These are phyloP conservation scores for Trachelus stipa DNA, from an alignment of 2,888 invertebrate genomes.

Conservation along the genomic window DNA sequence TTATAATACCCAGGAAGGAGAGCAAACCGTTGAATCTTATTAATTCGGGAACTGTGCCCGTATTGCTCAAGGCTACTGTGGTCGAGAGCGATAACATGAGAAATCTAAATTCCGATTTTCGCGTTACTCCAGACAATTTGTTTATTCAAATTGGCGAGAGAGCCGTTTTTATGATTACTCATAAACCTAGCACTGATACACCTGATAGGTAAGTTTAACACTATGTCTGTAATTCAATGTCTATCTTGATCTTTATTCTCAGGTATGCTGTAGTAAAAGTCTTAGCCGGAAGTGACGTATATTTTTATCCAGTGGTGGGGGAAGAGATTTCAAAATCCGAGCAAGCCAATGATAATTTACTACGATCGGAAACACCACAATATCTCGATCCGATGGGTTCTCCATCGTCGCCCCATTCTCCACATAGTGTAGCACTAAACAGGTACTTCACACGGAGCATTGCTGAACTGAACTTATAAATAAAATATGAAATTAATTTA, in stretches of 20 bases:
- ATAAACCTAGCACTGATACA: conserved; percentile 40
- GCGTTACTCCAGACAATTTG: conserved; percentile 44
- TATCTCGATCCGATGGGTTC: conserved; percentile 41
- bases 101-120: conserved; percentile 37
- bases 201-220: conserved; percentile 37
- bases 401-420: conserved; percentile 59
- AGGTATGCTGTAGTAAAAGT: conserved; percentile 48
- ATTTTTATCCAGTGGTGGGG: conserved; percentile 46
- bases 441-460: conserved; percentile 37
- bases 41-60: conserved; percentile 47
- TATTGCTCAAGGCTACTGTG: conserved; percentile 37
- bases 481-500: no score
- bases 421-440: conserved; percentile 50
- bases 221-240: no score
- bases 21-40: conserved; percentile 44
- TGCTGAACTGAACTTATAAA: no score
- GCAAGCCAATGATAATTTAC: conserved; percentile 39
- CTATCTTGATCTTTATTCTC: not conserved
- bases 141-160: conserved; percentile 43
- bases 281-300: conserved; percentile 36
- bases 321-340: conserved; percentile 37
- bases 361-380: conserved; percentile 57
- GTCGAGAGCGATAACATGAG: conserved; percentile 35
- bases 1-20: conserved; percentile 42
- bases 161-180: conserved; percentile 41